Conservation (phyloP, 2,113 vertebrate genomes). For the Engraulis encrasicolus region DNA sequence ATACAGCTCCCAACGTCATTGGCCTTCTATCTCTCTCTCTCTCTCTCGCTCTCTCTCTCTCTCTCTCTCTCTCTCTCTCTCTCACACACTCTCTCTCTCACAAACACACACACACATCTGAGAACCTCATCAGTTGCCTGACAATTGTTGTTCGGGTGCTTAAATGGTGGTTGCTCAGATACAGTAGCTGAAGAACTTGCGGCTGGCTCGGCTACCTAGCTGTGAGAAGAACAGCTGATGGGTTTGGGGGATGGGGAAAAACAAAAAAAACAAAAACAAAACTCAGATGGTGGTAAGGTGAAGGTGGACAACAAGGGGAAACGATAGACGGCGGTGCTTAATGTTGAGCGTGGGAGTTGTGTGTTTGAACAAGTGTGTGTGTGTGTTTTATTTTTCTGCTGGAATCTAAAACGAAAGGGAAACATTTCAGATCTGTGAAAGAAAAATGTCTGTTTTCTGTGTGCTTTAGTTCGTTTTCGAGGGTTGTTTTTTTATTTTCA, state of each 20-base stretch:
- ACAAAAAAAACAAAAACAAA: too few relatives aligned
- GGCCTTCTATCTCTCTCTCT: neutral
- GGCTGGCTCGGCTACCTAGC: neutral
- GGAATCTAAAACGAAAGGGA: conserved; percentile 70
- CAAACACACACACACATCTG: neutral
- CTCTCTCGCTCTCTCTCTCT: neutral
- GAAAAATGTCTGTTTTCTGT: conserved; percentile 37
- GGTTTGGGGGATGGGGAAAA: neutral
- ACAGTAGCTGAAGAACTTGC: neutral
- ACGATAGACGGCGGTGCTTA: conserved; percentile 17
- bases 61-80: neutral
- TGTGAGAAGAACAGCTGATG: neutral
- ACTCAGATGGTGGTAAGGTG: neutral
- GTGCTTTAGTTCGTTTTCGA: conserved; percentile 22
- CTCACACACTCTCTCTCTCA: neutral
- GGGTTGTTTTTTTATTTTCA: conserved; percentile 6
- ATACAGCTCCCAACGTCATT: too few relatives aligned
- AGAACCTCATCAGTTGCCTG: neutral
- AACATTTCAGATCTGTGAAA: conserved; percentile 47
- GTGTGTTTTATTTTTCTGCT: conserved; percentile 47
- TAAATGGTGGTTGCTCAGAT: neutral
- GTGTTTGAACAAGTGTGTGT: too few relatives aligned
- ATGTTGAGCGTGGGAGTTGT: neutral
- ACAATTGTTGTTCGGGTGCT: neutral
- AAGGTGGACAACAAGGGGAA: neutral